These are phyloP conservation scores for Candidula unifasciata DNA, from an alignment of 2,888 invertebrate genomes.

Conservation along the genomic window DNA sequence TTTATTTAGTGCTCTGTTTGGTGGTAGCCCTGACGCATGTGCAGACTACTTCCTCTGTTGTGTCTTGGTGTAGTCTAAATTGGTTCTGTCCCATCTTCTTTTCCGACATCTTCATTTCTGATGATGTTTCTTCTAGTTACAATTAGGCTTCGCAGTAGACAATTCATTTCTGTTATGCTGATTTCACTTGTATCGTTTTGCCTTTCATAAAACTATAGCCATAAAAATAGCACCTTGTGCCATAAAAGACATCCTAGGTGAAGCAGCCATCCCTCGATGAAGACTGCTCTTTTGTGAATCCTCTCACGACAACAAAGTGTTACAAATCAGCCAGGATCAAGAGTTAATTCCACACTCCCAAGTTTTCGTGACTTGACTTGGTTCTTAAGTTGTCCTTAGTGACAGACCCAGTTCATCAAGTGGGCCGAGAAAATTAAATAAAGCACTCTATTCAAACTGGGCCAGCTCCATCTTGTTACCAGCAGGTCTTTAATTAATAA, in stretches of 20 bases:
- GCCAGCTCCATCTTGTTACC: neutral
- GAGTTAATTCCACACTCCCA: constrained; percentile 13
- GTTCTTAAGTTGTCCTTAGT: neutral
- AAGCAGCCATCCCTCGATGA: neutral
- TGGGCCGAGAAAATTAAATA: constrained; percentile 30
- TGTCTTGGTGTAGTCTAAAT: too few relatives aligned
- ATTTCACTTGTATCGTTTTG: too few relatives aligned
- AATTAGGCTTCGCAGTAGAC: too few relatives aligned
- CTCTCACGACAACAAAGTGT: constrained; percentile 2
- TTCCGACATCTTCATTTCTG: too few relatives aligned
- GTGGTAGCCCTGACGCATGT: too few relatives aligned
- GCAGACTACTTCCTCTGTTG: too few relatives aligned
- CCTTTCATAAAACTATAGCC: too few relatives aligned
- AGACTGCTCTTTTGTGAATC: neutral
- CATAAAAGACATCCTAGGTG: neutral
- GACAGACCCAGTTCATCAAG: constrained; percentile 6
- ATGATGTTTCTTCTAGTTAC: too few relatives aligned
- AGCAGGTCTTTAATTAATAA: constrained; percentile 21
- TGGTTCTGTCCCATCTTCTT: too few relatives aligned
- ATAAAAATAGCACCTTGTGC: too few relatives aligned
- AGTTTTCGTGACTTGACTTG: constrained; percentile 4
- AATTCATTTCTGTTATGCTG: too few relatives aligned
- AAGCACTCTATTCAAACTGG: constrained; percentile 17
- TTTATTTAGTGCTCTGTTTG: too few relatives aligned
- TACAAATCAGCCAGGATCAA: constrained; percentile 2